Base-by-base conservation (phyloP, 92 coral and sea anemone genomes). In the Scolanthus callimorphus region DNA sequence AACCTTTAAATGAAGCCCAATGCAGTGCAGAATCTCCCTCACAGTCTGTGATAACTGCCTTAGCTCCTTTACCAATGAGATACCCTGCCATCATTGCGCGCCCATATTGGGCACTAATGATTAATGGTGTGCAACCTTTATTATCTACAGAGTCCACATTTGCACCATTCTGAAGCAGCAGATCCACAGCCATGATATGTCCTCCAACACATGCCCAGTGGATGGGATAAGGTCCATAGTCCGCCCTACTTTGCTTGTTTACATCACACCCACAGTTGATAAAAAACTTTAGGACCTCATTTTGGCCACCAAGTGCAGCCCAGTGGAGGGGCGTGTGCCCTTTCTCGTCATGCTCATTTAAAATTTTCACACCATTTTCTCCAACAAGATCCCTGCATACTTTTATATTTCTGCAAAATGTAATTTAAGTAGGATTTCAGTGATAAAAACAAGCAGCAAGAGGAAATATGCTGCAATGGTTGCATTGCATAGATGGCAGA, bases 171-270 rank as follows among this genome's bases (percentile, higher is more conserved):
- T 88, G 97, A 41, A 91, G 54, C 49, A 91, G 78, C 47, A 91
- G 78, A 67, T 91, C 97, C 15, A 91, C 96, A 17, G 90, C 81
- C 60, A 82, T 83, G 57, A 91, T 89, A 47, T 91, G 91, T 17
- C 97, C 97, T 65, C 82, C 77, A 28, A 88, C 88, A 60, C 97
- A 91, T 26, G 97, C 97, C 97, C 97, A 91, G 70, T 91, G 97
- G 39, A 91, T 88, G 0, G 97, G 96, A 29, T 62, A 85, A 2
- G 96, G 96, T 55, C 97, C 97, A 56, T 91, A 83, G 28, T 88
- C 97, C 21, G 88, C 75, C 49, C 82, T 83, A 34, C 97, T 91
- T 61, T 79, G 96, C 29, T 67, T 58, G 49, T 91, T 88, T 28
- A 91, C 74, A 22, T 89, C 91, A 15, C 72, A 81, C 17, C 95